phyloP scores from a whole-genome alignment of 2,888 invertebrate species.

The Phrixothrix hirtus region DNA sequence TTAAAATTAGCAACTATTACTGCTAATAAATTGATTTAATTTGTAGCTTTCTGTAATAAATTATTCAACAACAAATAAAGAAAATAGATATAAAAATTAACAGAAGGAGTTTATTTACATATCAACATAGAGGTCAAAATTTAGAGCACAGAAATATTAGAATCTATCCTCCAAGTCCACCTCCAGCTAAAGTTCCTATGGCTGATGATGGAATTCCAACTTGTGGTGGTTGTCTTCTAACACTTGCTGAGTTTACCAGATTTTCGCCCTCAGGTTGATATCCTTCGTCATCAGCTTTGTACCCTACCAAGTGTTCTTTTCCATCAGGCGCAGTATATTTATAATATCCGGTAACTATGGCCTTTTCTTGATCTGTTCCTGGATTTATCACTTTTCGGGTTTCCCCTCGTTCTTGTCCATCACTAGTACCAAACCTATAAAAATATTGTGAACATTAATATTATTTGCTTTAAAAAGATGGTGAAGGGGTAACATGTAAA shows the following conservation, averaged over 20 bases:
- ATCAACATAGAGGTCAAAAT: too few relatives aligned
- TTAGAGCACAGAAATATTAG: too few relatives aligned
- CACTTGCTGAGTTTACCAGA: conserved; percentile 44
- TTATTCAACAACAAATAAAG: too few relatives aligned
- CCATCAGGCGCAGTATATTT: conserved; percentile 52
- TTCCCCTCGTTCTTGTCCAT: conserved; percentile 56
- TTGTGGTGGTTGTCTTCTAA: conserved; percentile 40
- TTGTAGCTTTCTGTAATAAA: too few relatives aligned
- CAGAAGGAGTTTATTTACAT: too few relatives aligned
- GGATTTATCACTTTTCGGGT: conserved; percentile 54
- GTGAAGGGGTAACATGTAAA: too few relatives aligned
- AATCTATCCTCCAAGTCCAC: conserved; percentile 23
- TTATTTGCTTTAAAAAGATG: too few relatives aligned
- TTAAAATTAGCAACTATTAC: too few relatives aligned
- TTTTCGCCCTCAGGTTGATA: conserved; percentile 55
- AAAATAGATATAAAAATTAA: too few relatives aligned
- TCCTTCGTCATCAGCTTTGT: conserved; percentile 59
- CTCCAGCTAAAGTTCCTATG: conserved; percentile 47
- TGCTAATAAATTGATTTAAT: too few relatives aligned
- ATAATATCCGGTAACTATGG: conserved; percentile 56
- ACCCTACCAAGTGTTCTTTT: conserved; percentile 60
- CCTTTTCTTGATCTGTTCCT: conserved; percentile 56
- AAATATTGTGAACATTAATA: too few relatives aligned
- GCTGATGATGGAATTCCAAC: conserved; percentile 49
- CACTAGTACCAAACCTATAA: conserved; percentile 47